Evolutionary conservation across 2,888 invertebrate species (phyloP), one percentile per base, ranked within the genome.

Genomic region (Athripsodes cinereus): DNA sequence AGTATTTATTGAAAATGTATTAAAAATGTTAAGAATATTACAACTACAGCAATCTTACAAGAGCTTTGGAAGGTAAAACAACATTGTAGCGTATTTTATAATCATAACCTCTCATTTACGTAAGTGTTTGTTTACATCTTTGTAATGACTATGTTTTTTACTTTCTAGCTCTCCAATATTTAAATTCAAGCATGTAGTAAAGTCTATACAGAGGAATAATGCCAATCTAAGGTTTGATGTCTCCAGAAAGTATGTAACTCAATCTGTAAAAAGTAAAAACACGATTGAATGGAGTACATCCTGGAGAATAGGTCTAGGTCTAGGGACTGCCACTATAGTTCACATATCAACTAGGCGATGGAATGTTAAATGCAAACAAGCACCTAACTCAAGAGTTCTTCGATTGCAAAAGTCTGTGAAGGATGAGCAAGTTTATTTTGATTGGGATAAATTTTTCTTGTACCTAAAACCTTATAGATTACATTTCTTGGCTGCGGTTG

Each of bases 401-500:
- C 85, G 84, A 73, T 81, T 82, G 68, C 75, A 80, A 54, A 70
- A 72, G 1, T 74, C 75, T 64, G 62, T 77, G 6, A 65, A 71
- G 22, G 78, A 79, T 52, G 81, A 82, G 54, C 78, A 80, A 64
- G 70, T 79, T 1, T 78, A 81, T 62, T 93, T 94, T 74, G 88
- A 92, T 68, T 94, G 92, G 92, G 76, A 71, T 19, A 83, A 81
- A 61, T 84, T 95, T 62, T 83, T 87, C 71, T 69, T 75, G 13
- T 87, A 94, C 69, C 72, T 95, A 1, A 78, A 80, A 68, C 90
- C 91, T 21, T 88, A 93, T 70, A 74, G 88, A 60, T 86, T 86
- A 82, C 82, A 89, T 64, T 79, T 95, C 54, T 68, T 87, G 5
- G 83, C 87, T 56, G 93, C 95, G 58, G 79, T 95, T 67, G 79